Conservation (phyloP, 1,140 invertebrate genomes). For the Gryllus bimaculatus region DNA sequence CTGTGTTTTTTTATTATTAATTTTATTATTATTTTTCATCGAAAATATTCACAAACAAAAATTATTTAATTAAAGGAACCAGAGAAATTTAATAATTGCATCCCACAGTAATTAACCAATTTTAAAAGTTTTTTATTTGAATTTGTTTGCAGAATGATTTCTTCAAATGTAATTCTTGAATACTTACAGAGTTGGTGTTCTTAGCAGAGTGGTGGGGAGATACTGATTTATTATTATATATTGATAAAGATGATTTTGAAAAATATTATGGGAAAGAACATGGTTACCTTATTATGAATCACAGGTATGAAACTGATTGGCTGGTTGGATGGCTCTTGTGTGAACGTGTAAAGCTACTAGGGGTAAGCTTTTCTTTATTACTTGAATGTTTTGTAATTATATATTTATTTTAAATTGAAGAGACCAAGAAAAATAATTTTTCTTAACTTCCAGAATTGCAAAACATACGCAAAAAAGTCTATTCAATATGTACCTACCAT, state of each 20-base stretch:
- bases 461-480: conserved; percentile 89
- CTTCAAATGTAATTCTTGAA: conserved; percentile 22
- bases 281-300: conserved; percentile 86
- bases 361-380: conserved; percentile 46
- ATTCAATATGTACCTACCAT: conserved; percentile 86
- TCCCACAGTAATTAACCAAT: no score
- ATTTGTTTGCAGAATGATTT: no score
- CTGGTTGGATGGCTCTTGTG: conserved; percentile 79
- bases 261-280: conserved; percentile 81
- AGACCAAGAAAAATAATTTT: conserved; percentile 2
- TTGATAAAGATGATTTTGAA: conserved; percentile 66
- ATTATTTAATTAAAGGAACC: neutral
- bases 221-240: conserved; percentile 60
- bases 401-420: neutral
- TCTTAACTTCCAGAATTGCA: conserved; percentile 65
- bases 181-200: conserved; percentile 76
- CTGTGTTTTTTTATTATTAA: neutral
- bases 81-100: no score
- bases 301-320: conserved; percentile 94
- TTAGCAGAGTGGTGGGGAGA: conserved; percentile 89
- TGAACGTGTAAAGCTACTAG: conserved; percentile 64
- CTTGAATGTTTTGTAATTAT: neutral
- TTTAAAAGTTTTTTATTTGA: no score
- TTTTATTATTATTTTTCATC: neutral
- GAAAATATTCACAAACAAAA: neutral